phyloP scores from a whole-genome alignment of 2,888 invertebrate genomes.

The Macrophya alboannulata region DNA sequence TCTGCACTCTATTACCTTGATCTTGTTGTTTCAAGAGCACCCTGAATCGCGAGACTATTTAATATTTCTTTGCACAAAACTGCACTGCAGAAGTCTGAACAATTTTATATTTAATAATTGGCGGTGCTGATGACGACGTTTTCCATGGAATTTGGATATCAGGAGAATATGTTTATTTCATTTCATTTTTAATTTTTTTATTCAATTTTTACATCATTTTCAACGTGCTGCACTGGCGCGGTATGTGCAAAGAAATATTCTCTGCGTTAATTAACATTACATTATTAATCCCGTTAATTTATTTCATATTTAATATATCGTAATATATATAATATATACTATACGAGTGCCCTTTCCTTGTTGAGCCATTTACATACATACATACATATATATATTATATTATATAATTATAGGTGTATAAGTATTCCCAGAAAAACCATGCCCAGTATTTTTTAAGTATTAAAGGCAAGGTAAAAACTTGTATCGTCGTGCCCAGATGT shows the following conservation, averaged over 20 bases:
- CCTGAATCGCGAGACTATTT: constrained; percentile 52
- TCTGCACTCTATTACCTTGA: constrained; percentile 51
- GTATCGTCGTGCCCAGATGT: constrained; percentile 47
- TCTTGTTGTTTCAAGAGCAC: constrained; percentile 49
- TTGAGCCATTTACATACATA: constrained; percentile 70
- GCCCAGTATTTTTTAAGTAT: constrained; percentile 76
- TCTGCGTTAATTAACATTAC: neutral
- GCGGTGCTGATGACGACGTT: neutral
- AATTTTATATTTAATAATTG: neutral
- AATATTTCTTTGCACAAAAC: constrained; percentile 36
- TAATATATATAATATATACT: constrained; percentile 58
- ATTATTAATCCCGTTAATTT: neutral
- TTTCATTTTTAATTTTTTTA: neutral
- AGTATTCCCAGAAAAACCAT: constrained; percentile 65
- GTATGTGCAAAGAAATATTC: constrained; percentile 9
- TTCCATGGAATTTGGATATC: too few relatives aligned
- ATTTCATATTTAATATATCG: neutral
- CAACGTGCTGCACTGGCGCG: neutral
- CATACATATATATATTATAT: constrained; percentile 62
- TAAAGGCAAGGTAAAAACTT: constrained; percentile 62
- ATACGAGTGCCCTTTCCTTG: constrained; percentile 71
- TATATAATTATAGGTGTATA: constrained; percentile 64
- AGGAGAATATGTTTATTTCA: neutral
- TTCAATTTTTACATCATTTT: neutral
- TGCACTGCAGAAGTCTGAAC: neutral